Evolutionary conservation across 2,888 invertebrate genomes (phyloP), one percentile per base, ranked within the genome.

Genomic region (Microplitis deprimator): DNA sequence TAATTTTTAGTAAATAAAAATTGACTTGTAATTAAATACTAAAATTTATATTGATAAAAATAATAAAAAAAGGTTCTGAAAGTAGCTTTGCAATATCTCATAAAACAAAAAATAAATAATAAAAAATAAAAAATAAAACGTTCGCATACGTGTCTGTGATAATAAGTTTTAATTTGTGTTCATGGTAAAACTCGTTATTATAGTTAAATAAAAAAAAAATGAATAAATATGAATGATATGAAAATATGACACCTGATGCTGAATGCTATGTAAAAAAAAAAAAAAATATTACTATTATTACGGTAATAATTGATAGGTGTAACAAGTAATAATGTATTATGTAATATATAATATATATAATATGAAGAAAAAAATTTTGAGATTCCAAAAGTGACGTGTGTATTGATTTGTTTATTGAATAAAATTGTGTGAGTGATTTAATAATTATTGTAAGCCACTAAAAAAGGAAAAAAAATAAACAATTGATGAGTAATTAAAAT

Each of bases 161-260:
- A 80, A 80, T 77, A 80, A 77, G 78, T 80, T 80, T 78, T 69
- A 81, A 77, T 80, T 80, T 81, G 75, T 80, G 78, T 77, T 81
- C 80, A 77, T 76, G 74, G 72, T 68, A 73, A 50, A 50, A 61
- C 59, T 61, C 70, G 59, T 38, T 61, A 71, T 50, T n/a, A 16
- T 50, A 7, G 59, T 13, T 70, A 41, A 17, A 40, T 6, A 8
- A 7, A 69, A 69, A 10, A 10, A 60, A 17, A 10, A 59, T 62
- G 40, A 62, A 39, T 68, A 75, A 38, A n/a, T 61, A 38, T 13
- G 16, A 68, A 29, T 29, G 29, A 29, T 29, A 29, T 59, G 50
- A 78, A 60, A 40, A 68, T 50, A 68, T 67, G 61, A 68, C 67
- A n/a, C 29, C 50, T 38, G 65, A 72, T 40, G 17, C 10, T 39